Evolutionary conservation across 1,140 invertebrate genomes (phyloP), one percentile per base, ranked within the genome.

Genomic region (Dendrolimus kikuchii): DNA sequence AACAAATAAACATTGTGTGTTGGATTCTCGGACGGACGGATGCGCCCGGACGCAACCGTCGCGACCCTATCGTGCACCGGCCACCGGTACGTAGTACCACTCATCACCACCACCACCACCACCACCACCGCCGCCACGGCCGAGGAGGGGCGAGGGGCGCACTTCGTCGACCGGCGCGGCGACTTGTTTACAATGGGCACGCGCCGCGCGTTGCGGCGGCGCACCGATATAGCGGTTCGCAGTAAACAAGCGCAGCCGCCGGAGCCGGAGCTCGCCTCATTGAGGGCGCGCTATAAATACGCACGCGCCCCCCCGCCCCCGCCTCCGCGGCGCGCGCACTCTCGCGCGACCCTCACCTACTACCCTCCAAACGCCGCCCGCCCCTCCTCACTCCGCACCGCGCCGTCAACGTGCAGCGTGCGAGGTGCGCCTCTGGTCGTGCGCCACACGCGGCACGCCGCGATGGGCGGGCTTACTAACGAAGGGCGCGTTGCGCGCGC

Each of bases 301-400:
- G 49, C 23, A 7, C 45, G 39, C 60, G 46, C 47, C 39, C 60
- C 51, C 47, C 38, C 46, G 49, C 45, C 39, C 49, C 39, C 23
- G 54, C 7, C 37, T 46, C 10, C 42, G 10, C 44, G 40, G 10
- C 44, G 38, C 38, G 23, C n/a, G 46, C 40, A 43, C n/a, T 38
- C 53, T 51, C 54, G 46, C 50, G 58, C 64, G 75, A 68, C 73
- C 76, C 76, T 79, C 73, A 79, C 76, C 72, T 63, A 77, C 75
- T 73, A 75, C 67, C 75, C 75, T 72, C 68, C 58, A 69, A 69
- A 69, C 53, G 44, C 55, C 67, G 71, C 51, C 61, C 60, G 51
- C 49, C 58, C 40, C 51, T 46, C 53, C 49, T 60, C 59, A 23
- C 38, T 37, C 51, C 36, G 55, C 6, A 38, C 40, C 46, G 40